Base-by-base conservation (phyloP, 2,888 invertebrate species). In the Piscicola geometra region DNA sequence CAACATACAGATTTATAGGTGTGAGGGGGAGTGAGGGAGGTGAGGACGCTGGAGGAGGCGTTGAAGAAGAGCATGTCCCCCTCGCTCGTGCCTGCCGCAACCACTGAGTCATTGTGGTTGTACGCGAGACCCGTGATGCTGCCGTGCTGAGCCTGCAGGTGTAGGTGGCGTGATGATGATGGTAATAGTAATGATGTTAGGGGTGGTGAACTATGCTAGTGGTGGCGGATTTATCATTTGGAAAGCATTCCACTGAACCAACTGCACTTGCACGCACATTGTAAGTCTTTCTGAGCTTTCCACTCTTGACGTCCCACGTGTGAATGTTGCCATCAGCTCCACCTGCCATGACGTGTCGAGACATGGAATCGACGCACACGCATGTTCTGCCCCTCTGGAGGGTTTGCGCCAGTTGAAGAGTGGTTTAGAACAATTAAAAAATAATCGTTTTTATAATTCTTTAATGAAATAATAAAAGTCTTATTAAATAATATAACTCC, bases 41-140 rank as follows among this genome's bases (percentile, higher is more conserved):
- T 82, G 33, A 81, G 82, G 68, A 82, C 81, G n/a, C 82, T 82
- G 32, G 84, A 83, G 28, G 83, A 80, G n/a, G 83, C 81, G 80
- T 85, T 85, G 80, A 82, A 82, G 68, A 86, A 76, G 36, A 85
- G 82, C 70, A 85, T 83, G 77, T 85, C 83, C 67, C 85, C 86
- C 71, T 81, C 80, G 36, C 83, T 82, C 1, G 83, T 82, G 0
- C 84, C 84, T 2, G 83, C 82, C 0, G 85, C 84, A 52, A 86
- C 82, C 68, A 83, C 81, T 0, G 82, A 81, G 77, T 84, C 84
- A 75, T 83, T 84, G 77, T 81, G 81, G 81, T 85, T 85, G 79
- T 83, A 85, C 75, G 79, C 79, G 1, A 82, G 81, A 72, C 81
- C 80, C 1, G 83, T 84, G 3, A 85, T 81, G 25, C 82, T 80